These are phyloP conservation scores for Achlya flavicornis DNA, from an alignment of 2,888 invertebrate species.

Conservation along the genomic window DNA sequence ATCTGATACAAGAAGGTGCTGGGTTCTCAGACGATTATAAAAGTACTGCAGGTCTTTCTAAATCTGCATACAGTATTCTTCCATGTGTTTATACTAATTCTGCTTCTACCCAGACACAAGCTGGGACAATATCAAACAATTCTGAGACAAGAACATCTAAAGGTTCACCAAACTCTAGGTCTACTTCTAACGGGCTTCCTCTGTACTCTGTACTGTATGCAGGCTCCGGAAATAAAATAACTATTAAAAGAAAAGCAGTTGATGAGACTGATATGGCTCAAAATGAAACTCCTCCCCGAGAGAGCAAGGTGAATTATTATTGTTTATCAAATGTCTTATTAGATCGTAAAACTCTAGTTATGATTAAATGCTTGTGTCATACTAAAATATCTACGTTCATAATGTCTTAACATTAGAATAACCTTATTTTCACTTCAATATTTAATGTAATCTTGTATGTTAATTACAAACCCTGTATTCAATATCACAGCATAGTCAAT, in stretches of 20 bases:
- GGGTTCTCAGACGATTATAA: constrained; percentile 90
- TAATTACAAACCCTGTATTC: not conserved
- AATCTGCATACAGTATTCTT: constrained; percentile 89
- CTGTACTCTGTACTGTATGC: constrained; percentile 91
- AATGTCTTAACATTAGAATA: no score
- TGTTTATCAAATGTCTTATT: constrained; percentile 39
- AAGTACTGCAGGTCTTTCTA: constrained; percentile 88
- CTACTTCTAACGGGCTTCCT: constrained; percentile 72
- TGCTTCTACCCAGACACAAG: constrained; percentile 75
- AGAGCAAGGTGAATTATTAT: constrained; percentile 65
- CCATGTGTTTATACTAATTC: constrained; percentile 89
- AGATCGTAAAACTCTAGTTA: not conserved
- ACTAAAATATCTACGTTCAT: not conserved
- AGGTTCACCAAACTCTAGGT: constrained; percentile 70
- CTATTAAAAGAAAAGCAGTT: constrained; percentile 90
- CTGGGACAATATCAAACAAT: constrained; percentile 61
- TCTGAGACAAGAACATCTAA: constrained; percentile 62
- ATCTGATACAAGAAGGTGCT: constrained; percentile 91
- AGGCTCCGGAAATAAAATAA: constrained; percentile 92
- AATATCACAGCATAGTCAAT: not conserved
- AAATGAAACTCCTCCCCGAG: constrained; percentile 64
- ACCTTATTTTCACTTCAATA: no score
- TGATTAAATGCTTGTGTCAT: not conserved
- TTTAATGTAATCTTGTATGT: no score
- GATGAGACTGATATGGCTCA: constrained; percentile 81